Evolutionary conservation across 2,113 vertebrate species (phyloP).

Genomic region (Numenius arquata): DNA sequence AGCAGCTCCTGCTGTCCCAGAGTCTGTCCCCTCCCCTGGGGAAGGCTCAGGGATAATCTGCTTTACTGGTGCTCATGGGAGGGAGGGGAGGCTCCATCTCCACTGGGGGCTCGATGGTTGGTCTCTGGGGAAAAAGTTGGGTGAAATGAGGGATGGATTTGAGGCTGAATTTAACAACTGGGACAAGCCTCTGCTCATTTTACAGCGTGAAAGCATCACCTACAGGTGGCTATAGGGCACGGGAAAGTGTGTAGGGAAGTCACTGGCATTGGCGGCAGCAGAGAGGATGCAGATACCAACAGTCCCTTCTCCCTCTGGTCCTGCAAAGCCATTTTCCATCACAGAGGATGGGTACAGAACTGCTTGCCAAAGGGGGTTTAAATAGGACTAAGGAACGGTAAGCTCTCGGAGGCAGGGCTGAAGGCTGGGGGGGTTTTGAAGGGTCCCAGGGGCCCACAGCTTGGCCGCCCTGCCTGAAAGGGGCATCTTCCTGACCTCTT

Average conservation of each 20-base stretch:
- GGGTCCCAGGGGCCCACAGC: not conserved
- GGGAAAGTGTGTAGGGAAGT: not conserved
- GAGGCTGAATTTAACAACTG: not conserved
- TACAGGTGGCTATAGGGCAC: not conserved
- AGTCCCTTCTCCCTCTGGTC: not conserved
- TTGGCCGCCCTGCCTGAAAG: accelerated
- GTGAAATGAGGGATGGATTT: not conserved
- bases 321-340: not conserved
- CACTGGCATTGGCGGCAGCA: accelerated
- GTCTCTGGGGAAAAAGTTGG: not conserved
- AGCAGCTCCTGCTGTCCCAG: not conserved
- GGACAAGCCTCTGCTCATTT: not conserved
- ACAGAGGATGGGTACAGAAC: not conserved
- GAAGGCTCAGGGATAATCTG: not conserved
- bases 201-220: not conserved
- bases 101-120: accelerated
- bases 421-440: not conserved
- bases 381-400: not conserved
- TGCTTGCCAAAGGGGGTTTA: not conserved
- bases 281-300: not conserved
- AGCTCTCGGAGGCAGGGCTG: not conserved
- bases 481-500: not conserved
- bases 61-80: not conserved
- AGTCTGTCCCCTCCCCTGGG: too few species aligned
- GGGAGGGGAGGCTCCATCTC: not conserved